Conservation (phyloP, 2,797 vertebrate genomes). For the Sebastes itinus region DNA sequence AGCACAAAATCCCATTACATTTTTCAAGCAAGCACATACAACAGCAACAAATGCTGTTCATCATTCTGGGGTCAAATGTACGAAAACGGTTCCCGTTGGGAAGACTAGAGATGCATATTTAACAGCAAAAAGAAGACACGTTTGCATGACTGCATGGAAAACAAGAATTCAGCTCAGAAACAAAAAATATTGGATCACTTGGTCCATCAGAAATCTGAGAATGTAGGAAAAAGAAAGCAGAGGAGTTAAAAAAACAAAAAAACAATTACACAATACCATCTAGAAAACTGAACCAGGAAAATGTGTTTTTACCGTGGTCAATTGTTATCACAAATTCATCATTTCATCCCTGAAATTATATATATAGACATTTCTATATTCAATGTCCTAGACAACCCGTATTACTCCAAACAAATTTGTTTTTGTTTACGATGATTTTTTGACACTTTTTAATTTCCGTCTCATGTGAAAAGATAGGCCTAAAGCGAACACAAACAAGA, state of each 20-base stretch:
- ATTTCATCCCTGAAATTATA: constrained; percentile 29
- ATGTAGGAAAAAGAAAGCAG: background rate
- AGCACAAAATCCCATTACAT: background rate
- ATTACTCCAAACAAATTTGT: background rate
- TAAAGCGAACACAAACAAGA: background rate
- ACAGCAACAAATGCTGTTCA: background rate
- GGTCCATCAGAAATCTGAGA: constrained; percentile 8
- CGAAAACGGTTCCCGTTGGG: constrained; percentile 20
- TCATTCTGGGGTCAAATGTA: constrained; percentile 4
- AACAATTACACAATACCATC: background rate
- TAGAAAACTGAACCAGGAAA: background rate
- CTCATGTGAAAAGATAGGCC: background rate
- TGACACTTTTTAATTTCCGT: constrained; percentile 2
- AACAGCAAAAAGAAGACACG: background rate
- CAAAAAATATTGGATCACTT: constrained; percentile 11
- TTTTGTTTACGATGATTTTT: constrained; percentile 21
- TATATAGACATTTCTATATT: constrained; percentile 4
- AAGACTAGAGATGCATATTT: background rate
- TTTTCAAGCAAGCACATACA: background rate
- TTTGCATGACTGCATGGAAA: background rate
- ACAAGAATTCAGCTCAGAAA: background rate
- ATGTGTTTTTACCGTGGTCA: background rate
- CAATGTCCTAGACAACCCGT: background rate
- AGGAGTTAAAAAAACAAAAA: background rate
- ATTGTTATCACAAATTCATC: background rate